These are phyloP conservation scores for Sminthurides bifidus DNA, from an alignment of 1,140 invertebrate species.

Conservation along the genomic window DNA sequence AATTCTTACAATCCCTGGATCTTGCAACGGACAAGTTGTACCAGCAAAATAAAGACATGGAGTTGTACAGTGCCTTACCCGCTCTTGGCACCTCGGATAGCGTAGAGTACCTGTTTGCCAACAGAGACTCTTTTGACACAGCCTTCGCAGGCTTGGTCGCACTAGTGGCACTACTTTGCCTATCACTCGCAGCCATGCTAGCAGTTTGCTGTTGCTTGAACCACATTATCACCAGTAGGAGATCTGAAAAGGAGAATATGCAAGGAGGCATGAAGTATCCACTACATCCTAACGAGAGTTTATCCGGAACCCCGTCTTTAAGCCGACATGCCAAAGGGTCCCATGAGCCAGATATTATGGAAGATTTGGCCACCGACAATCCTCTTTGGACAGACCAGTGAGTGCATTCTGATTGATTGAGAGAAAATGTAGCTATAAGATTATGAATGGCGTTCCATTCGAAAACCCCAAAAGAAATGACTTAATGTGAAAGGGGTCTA, in stretches of 20 bases:
- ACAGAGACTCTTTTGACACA: slow-evolving; percentile 63
- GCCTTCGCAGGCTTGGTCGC: slow-evolving; percentile 73
- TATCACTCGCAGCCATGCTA: slow-evolving; percentile 72
- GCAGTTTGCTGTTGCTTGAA: slow-evolving; percentile 75
- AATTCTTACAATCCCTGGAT: slow-evolving; percentile 71
- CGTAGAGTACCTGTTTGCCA: slow-evolving; percentile 33
- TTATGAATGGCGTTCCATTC: too few species aligned
- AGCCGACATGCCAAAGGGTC: slow-evolving; percentile 5
- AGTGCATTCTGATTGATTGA: too few species aligned
- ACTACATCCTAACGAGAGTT: slow-evolving; percentile 17
- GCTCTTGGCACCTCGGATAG: slow-evolving; percentile 19
- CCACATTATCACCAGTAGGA: slow-evolving; percentile 15
- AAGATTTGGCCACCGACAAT: slow-evolving; percentile 79
- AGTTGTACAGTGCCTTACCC: slow-evolving; percentile 27
- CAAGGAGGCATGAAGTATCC: slow-evolving; percentile 29
- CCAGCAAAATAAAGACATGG: slow-evolving; percentile 16
- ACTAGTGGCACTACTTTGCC: slow-evolving; percentile 68
- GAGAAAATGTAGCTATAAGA: too few species aligned
- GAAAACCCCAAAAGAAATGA: too few species aligned
- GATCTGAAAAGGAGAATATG: slow-evolving; percentile 20
- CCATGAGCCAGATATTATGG: slow-evolving; percentile 43
- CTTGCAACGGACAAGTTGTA: slow-evolving; percentile 35
- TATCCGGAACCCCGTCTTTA: slow-evolving; percentile 22
- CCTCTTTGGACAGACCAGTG: slow-evolving; percentile 85
- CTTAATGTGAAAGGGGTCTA: too few species aligned